Base-by-base conservation (phyloP, 2,888 invertebrate species). In the Taenaris catops region DNA sequence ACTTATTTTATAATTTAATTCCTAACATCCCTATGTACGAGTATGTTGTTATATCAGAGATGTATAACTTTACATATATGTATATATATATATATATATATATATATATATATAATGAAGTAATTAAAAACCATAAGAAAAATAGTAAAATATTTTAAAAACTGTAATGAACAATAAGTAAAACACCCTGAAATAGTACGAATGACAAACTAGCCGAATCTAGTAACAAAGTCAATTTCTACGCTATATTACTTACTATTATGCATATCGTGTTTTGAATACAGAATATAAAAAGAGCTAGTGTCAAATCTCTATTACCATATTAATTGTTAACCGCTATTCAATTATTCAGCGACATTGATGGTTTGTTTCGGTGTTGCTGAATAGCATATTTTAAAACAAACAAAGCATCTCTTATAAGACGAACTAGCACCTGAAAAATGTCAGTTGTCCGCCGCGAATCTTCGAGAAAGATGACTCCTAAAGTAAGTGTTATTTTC, bases 361-460 rank as follows among this genome's bases (percentile, higher is more conserved):
- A 69, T 73, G 69, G 69, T 84, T 84, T 75, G 83, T 83, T 76
- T 83, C 79, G 76, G 76, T 81, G 67, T 83, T 78, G 73, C 76
- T 63, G 75, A 73, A 79, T 65, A 63, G 74, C 63, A 81, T 80
- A 81, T 73, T 75, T 84, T 69, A 66, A 48, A 49, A 58, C 61
- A 64, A 73, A 75, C 72, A 74, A 76, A 69, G 65, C 55, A 53
- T 49, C 69, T 70, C 69, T 76, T 84, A 84, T 73, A 86, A 83
- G 72, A 61, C 49, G 65, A 53, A 60, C 43, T 55, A 61, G 60
- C 65, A 68, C 62, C 63, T 55, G 63, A 69, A 78, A 78, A 79
- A 63, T 65, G 69, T 70, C 75, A 84, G 80, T 81, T 63, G 66
- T 69, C 60, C 63, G 63, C 69, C 68, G 74, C 53, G 63, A 62